Percentiles rank a stretch among this genome's conserved stretches.
These are phyloP conservation scores for Cosmia trapezina DNA, from an alignment of 2,888 invertebrate species.

Conservation along the genomic window DNA sequence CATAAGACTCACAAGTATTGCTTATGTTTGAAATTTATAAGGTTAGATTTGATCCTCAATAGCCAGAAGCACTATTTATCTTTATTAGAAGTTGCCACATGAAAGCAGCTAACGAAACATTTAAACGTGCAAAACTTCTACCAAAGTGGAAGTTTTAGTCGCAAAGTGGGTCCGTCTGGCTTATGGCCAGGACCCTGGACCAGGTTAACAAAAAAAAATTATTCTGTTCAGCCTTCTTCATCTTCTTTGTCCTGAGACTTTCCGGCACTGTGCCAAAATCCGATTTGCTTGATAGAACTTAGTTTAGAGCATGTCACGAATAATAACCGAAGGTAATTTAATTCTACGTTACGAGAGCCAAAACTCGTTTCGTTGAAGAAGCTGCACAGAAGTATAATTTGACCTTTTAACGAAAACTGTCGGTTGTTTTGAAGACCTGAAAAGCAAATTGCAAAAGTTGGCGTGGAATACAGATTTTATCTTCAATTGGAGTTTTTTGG, in stretches of 20 bases:
- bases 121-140: not conserved
- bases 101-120: not conserved
- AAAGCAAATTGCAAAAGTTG: constrained; percentile 23
- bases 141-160: constrained; percentile 30
- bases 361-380: constrained; percentile 11
- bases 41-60: not conserved
- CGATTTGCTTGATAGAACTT: constrained; percentile 32
- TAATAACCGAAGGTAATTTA: constrained; percentile 31
- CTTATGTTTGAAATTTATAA: constrained; percentile 6
- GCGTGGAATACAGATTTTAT: constrained; percentile 16
- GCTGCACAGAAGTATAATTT: constrained; percentile 22
- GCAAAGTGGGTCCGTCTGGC: constrained; percentile 27
- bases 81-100: not conserved
- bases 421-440: not conserved
- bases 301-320: constrained; percentile 20
- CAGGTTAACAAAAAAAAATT: constrained; percentile 15
- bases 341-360: constrained; percentile 9
- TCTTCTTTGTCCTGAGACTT: constrained; percentile 28
- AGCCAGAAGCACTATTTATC: constrained; percentile 10
- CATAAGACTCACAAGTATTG: constrained; percentile 7
- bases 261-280: constrained; percentile 39
- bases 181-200: constrained; percentile 23
- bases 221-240: constrained; percentile 22
- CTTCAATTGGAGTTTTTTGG: constrained; percentile 1
- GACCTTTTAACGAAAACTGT: constrained; percentile 16